phyloP scores from a whole-genome alignment of 2,888 invertebrate species.

The Drosophila mimica region DNA sequence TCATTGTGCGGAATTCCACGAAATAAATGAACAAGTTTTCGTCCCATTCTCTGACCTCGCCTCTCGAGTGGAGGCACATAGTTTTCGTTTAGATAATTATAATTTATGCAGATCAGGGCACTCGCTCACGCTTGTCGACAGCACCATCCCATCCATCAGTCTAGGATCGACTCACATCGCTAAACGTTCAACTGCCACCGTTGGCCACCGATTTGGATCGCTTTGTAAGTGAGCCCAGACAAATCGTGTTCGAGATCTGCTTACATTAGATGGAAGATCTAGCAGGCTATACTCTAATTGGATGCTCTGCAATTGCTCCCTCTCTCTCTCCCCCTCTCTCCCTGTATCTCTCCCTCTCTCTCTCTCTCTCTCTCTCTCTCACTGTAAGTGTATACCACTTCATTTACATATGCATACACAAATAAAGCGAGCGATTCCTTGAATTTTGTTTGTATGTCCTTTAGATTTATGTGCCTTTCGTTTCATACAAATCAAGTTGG shows the following conservation, averaged over 20 bases:
- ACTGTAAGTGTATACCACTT: constrained; percentile 73
- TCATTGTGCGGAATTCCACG: constrained; percentile 73
- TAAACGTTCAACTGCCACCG: constrained; percentile 56
- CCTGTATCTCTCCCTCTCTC: not conserved
- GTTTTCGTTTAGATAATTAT: constrained; percentile 71
- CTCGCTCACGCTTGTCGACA: constrained; percentile 67
- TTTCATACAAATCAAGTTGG: constrained; percentile 66
- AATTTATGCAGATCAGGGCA: constrained; percentile 74
- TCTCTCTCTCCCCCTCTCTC: not conserved
- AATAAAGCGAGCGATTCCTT: constrained; percentile 21
- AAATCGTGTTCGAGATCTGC: constrained; percentile 60
- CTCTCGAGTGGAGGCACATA: constrained; percentile 19
- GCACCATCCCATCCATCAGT: constrained; percentile 66
- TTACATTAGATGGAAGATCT: constrained; percentile 34
- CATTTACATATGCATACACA: constrained; percentile 41
- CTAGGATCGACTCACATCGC: constrained; percentile 32
- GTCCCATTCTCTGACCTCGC: constrained; percentile 18
- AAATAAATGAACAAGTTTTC: constrained; percentile 76
- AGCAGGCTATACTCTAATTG: constrained; percentile 55
- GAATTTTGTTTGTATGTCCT: constrained; percentile 36
- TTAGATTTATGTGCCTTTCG: constrained; percentile 59
- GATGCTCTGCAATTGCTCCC: constrained; percentile 45
- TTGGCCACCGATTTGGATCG: constrained; percentile 46
- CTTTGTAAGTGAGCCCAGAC: constrained; percentile 58
- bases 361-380: constrained; percentile 23